phyloP scores from a whole-genome alignment of 2,113 vertebrate genomes.

The Bufo gargarizans region DNA sequence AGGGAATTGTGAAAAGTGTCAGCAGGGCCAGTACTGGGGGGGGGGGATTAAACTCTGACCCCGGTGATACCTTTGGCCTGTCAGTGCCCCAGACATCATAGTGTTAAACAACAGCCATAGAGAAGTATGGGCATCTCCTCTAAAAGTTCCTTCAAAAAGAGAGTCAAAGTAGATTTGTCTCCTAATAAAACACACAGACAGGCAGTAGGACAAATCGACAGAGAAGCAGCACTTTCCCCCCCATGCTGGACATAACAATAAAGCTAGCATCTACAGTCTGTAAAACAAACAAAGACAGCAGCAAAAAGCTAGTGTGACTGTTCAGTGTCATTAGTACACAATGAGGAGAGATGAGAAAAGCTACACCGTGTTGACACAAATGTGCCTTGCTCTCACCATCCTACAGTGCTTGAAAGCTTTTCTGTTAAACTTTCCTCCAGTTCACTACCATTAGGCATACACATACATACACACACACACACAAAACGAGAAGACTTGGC shows the following conservation, averaged over 20 bases:
- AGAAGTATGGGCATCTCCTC: slow-evolving; percentile 63
- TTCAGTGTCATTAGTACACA: slow-evolving; percentile 84
- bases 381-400: slow-evolving; percentile 77
- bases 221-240: slow-evolving; percentile 72
- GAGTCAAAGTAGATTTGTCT: slow-evolving; percentile 78
- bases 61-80: background rate
- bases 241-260: slow-evolving; percentile 83
- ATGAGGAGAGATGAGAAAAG: slow-evolving; percentile 88
- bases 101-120: slow-evolving; percentile 28
- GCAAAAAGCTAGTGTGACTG: slow-evolving; percentile 81
- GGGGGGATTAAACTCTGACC: slow-evolving; percentile 18
- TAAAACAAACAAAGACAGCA: slow-evolving; percentile 79
- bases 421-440: slow-evolving; percentile 81
- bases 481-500: slow-evolving; percentile 76
- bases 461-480: slow-evolving; percentile 72
- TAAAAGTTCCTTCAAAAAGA: slow-evolving; percentile 63
- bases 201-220: slow-evolving; percentile 72
- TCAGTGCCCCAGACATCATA: slow-evolving; percentile 17
- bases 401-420: slow-evolving; percentile 84
- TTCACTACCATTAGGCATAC: slow-evolving; percentile 76
- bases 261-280: slow-evolving; percentile 73
- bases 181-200: slow-evolving; percentile 78
- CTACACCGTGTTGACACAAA: slow-evolving; percentile 85
- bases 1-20: background rate
- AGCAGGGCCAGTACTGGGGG: background rate